Evolutionary conservation across 2,113 vertebrate species (phyloP).

Genomic region (Crotophaga sulcirostris): DNA sequence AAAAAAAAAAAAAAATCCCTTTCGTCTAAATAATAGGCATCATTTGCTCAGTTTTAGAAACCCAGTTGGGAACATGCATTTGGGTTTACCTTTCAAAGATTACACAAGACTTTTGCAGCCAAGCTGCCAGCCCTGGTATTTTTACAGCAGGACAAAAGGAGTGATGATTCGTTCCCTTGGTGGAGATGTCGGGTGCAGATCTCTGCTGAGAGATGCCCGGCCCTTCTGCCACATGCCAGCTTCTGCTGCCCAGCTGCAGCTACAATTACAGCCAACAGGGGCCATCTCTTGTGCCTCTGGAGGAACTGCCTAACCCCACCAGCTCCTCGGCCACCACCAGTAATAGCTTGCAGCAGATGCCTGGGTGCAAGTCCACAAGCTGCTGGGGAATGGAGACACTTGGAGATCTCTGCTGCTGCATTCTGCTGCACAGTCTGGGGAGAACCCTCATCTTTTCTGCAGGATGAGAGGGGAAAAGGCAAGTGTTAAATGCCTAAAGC

Average conservation of each 20-base stretch:
- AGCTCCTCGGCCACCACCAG: neutral
- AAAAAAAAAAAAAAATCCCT: neutral
- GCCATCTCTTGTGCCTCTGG: slow-evolving; percentile 2
- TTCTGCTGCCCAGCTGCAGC: neutral
- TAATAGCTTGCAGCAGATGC: slow-evolving; percentile 25
- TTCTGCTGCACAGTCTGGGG: neutral
- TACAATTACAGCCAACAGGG: slow-evolving; percentile 43
- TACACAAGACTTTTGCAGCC: neutral
- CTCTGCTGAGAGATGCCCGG: neutral
- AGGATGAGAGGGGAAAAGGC: neutral
- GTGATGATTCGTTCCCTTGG: neutral
- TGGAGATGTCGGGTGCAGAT: neutral
- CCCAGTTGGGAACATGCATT: neutral
- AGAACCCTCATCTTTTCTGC: neutral
- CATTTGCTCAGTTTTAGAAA: neutral
- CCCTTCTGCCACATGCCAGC: neutral
- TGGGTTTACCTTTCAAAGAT: neutral
- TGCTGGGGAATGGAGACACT: neutral
- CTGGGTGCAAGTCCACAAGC: neutral
- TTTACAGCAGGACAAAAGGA: neutral
- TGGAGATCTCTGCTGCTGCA: neutral
- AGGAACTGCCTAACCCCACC: neutral
- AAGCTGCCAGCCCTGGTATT: neutral
- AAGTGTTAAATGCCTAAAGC: neutral
- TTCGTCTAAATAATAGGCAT: neutral